Conservation (phyloP, 2,888 invertebrate genomes). For the Tribolium freemani region DNA sequence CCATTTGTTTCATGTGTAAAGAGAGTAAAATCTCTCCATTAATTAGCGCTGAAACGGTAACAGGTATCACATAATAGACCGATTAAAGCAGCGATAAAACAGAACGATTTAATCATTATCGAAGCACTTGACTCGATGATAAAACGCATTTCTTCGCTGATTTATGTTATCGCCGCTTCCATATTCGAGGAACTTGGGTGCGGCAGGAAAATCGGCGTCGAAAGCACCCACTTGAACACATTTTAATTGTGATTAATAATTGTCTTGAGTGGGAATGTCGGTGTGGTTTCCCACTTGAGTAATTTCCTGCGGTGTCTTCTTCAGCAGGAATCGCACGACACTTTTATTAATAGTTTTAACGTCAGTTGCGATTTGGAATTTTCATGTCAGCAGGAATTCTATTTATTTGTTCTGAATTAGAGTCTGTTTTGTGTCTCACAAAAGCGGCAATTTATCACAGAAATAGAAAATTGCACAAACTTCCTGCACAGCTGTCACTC, state of each 20-base stretch:
- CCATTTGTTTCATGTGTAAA: constrained; percentile 8
- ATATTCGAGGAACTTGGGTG: neutral
- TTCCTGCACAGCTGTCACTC: neutral
- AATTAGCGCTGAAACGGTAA: constrained; percentile 22
- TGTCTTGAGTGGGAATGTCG: too few species aligned
- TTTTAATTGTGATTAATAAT: too few species aligned
- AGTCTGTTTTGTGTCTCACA: too few species aligned
- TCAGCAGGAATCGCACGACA: constrained; percentile 14
- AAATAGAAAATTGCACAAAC: too few species aligned
- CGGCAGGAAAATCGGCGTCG: neutral
- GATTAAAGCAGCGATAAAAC: constrained; percentile 15
- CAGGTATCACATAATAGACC: constrained; percentile 24
- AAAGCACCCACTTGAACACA: neutral
- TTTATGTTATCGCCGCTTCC: neutral
- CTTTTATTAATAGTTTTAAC: neutral
- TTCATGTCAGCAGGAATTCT: too few species aligned
- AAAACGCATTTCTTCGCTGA: neutral
- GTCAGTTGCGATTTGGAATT: too few species aligned
- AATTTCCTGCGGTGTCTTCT: neutral
- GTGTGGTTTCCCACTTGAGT: neutral
- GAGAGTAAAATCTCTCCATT: constrained; percentile 19
- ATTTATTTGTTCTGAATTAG: too few species aligned
- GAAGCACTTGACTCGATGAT: neutral
- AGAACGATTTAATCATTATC: constrained; percentile 17
- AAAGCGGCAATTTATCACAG: too few species aligned